Conservation (phyloP, 2,113 vertebrate genomes). For the Spheniscus mendiculus region DNA sequence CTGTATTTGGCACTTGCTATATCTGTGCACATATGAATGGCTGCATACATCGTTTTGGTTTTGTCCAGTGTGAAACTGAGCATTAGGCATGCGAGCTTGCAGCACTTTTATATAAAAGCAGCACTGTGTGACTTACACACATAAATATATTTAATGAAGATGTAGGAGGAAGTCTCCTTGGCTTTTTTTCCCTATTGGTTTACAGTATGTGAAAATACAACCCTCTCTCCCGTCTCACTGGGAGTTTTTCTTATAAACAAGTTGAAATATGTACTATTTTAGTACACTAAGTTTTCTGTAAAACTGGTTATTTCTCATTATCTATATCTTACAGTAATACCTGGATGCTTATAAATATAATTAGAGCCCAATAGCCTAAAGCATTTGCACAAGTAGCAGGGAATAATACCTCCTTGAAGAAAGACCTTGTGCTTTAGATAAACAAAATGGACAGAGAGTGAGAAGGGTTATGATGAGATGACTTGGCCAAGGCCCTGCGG, state of each 20-base stretch:
- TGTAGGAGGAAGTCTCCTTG: neutral
- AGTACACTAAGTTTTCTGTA: neutral
- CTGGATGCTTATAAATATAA: neutral
- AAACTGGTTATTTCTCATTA: neutral
- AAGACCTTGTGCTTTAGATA: neutral
- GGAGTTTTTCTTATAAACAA: neutral
- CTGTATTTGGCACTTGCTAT: neutral
- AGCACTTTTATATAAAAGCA: neutral
- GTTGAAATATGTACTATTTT: neutral
- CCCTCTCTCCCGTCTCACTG: neutral
- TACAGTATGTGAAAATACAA: neutral
- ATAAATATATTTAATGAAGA: conserved; percentile 31
- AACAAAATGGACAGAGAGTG: neutral
- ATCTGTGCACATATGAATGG: neutral
- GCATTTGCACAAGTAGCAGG: neutral
- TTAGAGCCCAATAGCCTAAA: neutral
- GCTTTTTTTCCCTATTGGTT: neutral
- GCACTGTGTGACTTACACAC: neutral
- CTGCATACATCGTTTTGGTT: neutral
- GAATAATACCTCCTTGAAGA: neutral
- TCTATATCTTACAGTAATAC: neutral
- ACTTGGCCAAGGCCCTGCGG: neutral
- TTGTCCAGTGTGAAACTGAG: neutral
- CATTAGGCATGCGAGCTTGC: neutral
- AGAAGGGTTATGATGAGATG: neutral